Base-by-base conservation (phyloP, 2,797 vertebrate species). In the Scomberomorus guttatus region DNA sequence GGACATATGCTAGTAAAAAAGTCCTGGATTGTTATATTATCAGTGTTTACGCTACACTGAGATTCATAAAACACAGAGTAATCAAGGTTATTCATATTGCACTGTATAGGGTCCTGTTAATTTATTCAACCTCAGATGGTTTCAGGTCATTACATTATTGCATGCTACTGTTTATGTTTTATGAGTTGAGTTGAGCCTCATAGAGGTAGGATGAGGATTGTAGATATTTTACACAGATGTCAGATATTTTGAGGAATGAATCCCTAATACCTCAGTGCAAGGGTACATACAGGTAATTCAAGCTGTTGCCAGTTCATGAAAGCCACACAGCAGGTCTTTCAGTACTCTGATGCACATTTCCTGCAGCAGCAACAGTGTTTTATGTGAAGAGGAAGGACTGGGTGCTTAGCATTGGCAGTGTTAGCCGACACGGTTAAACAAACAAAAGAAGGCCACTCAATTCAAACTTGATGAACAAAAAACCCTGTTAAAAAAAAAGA, bases 391-490 rank as follows among this genome's bases (percentile, higher is more conserved):
- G 60, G 13, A 51, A 25, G 15, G 15, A 58, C 10, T 22, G 11
- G 20, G 12, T 39, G 13, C 46, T 69, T n/a, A 18, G 6, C 15
- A 57, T 9, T 65, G 18, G 1, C 24, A 20, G 9, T 39, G 37
- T 71, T 51, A 52, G 32, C 66, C 14, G 29, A 48, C 20, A 18
- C 4, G 17, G 17, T n/a, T 44, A 44, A 56, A 60, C 20, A 32
- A 61, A 57, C 37, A 56, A 12, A 20, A 57, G 11, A 75, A 44
- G 15, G n/a, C 3, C 55, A 32, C 20, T 66, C 12, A 29, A 9
- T 24, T 57, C 1, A 7, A 44, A 46, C 34, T 57, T 39, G 25
- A 50, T 48, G 67, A 84, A 66, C 32, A 24, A 42, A 67, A 54
- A 65, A 62, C 32, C 14, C 13, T 5, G 44, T 59, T 32, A 55